Conservation (phyloP, 23 tunicate species). For the Diplosoma virens region DNA sequence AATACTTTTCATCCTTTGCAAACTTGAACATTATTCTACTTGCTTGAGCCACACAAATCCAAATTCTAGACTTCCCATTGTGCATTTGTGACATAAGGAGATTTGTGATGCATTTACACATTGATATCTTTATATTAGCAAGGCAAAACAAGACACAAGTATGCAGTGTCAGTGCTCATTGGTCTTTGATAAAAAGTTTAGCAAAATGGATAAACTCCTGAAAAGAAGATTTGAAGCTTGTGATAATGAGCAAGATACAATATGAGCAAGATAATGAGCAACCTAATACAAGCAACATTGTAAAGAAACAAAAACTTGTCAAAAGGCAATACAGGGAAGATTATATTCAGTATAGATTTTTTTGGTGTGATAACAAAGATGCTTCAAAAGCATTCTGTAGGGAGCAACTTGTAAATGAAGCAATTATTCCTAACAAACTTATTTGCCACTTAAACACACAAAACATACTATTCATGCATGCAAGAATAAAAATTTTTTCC, state of each 20-base stretch:
- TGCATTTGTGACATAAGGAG: background rate
- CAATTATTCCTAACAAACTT: constrained; percentile 35
- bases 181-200: background rate
- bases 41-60: too few relatives aligned
- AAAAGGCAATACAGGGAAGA: constrained; percentile 15
- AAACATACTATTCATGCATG: constrained; percentile 33
- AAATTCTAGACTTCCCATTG: too few relatives aligned
- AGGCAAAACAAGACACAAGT: background rate
- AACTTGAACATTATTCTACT: too few relatives aligned
- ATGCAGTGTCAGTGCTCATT: background rate
- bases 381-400: constrained; percentile 32
- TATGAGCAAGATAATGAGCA: too few relatives aligned
- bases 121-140: background rate
- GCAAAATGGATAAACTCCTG: too few relatives aligned
- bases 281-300: too few relatives aligned
- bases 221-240: too few relatives aligned
- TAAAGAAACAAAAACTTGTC: background rate
- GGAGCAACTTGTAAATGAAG: constrained; percentile 40
- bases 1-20: too few relatives aligned
- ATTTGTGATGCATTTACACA: background rate
- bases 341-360: constrained; percentile 22
- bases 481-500: constrained; percentile 24
- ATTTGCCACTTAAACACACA: constrained; percentile 30
- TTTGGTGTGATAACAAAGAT: constrained; percentile 32
- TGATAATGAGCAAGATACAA: too few relatives aligned